Evolutionary conservation across 2,888 invertebrate genomes (phyloP).

Genomic region (Scaptomyza parva): DNA sequence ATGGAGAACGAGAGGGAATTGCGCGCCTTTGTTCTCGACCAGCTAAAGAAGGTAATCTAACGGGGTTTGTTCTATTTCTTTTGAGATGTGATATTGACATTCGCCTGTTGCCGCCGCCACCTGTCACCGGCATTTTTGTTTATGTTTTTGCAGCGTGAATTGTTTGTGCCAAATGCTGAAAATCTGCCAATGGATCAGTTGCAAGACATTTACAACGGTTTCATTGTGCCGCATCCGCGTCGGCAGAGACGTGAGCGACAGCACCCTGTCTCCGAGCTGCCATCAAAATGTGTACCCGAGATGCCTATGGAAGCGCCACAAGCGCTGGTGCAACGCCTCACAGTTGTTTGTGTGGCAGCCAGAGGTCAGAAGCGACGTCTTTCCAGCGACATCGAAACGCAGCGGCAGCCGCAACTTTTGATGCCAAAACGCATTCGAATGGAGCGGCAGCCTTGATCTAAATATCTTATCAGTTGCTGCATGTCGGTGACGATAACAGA

Average conservation of each 20-base stretch:
- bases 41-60: constrained; percentile 19
- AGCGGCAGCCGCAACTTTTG: neutral
- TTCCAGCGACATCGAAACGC: neutral
- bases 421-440: constrained; percentile 21
- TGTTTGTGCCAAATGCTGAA: constrained; percentile 34
- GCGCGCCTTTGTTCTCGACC: constrained; percentile 32
- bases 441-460: constrained; percentile 11
- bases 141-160: constrained; percentile 40
- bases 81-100: neutral
- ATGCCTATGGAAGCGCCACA: constrained; percentile 26
- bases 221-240: constrained; percentile 47
- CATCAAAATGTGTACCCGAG: neutral
- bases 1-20: constrained; percentile 12
- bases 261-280: neutral
- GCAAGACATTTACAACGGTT: constrained; percentile 42
- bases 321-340: constrained; percentile 38
- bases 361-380: constrained; percentile 37
- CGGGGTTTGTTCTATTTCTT: neutral
- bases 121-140: neutral
- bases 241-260: constrained; percentile 44
- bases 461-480: constrained; percentile 2
- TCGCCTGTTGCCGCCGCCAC: neutral
- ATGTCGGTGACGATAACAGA: neutral
- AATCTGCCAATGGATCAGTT: constrained; percentile 32
- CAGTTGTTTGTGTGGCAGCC: constrained; percentile 27